phyloP scores from a whole-genome alignment of 2,113 vertebrate species.

The Himantopus leucocephalus region DNA sequence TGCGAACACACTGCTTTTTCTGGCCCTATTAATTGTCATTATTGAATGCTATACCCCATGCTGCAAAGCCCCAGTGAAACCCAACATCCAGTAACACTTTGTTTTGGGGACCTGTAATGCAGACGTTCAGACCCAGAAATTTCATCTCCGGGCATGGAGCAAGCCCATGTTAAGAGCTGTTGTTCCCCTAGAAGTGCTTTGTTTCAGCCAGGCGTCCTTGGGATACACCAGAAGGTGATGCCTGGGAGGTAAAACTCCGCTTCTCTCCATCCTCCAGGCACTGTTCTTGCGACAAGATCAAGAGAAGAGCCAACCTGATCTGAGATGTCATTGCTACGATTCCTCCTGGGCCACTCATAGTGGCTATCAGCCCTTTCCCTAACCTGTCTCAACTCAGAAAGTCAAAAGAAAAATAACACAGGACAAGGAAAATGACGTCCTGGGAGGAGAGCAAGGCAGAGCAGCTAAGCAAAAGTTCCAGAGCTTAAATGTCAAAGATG shows the following conservation, averaged over 20 bases:
- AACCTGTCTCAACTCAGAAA: neutral
- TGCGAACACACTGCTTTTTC: neutral
- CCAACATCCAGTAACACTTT: neutral
- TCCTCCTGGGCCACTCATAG: neutral
- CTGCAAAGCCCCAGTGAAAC: neutral
- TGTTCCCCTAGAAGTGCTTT: neutral
- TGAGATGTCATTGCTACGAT: neutral
- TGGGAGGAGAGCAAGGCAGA: neutral
- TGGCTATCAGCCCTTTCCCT: neutral
- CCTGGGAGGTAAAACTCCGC: neutral
- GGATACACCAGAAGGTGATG: neutral
- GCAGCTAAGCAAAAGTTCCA: neutral
- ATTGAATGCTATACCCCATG: neutral
- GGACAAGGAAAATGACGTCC: neutral
- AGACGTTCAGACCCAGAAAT: neutral
- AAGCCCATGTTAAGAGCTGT: neutral
- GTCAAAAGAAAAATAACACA: neutral
- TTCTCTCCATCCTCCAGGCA: neutral
- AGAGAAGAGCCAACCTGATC: neutral
- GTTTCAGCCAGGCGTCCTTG: neutral
- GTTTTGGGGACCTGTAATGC: neutral
- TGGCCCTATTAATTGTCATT: neutral
- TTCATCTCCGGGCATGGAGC: neutral
- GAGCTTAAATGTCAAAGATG: neutral
- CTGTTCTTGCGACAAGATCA: fast-evolving